Evolutionary conservation across 2,888 invertebrate genomes (phyloP).

Genomic region (Orthosia gothica): DNA sequence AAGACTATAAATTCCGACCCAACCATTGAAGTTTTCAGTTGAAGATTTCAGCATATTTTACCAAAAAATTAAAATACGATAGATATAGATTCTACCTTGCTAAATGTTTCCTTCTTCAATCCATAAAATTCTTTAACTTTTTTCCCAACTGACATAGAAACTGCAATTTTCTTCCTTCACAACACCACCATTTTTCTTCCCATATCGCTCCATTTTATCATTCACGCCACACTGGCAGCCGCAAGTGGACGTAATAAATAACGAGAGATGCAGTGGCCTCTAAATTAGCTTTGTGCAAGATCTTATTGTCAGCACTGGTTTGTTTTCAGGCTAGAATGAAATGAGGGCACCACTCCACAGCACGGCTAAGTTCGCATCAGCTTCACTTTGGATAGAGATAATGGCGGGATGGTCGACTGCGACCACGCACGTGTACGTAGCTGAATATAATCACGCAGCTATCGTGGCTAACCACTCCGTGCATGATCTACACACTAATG

Average conservation of each 20-base stretch:
- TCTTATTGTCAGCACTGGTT: slow-evolving; percentile 63
- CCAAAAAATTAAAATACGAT: background rate
- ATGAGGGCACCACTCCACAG: background rate
- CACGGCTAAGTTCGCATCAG: background rate
- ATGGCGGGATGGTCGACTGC: background rate
- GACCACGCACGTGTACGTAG: background rate
- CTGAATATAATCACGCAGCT: background rate
- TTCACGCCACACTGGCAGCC: slow-evolving; percentile 55
- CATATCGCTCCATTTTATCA: slow-evolving; percentile 56
- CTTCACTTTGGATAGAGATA: background rate
- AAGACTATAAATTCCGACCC: too few relatives aligned
- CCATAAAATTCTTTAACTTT: slow-evolving; percentile 5
- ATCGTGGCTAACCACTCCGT: background rate
- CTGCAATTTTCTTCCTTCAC: slow-evolving; percentile 1
- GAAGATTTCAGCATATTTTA: too few relatives aligned
- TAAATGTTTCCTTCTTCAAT: slow-evolving; percentile 1
- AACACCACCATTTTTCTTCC: slow-evolving; percentile 25
- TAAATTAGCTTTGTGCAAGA: slow-evolving; percentile 77
- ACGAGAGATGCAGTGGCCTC: slow-evolving; percentile 76
- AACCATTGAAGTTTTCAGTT: too few relatives aligned
- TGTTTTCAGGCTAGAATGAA: slow-evolving; percentile 50
- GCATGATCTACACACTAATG: background rate
- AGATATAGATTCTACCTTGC: background rate
- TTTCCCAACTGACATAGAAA: slow-evolving; percentile 6
- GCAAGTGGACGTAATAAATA: slow-evolving; percentile 80